phyloP scores from a whole-genome alignment of 2,113 vertebrate species.

The Labrus mixtus region DNA sequence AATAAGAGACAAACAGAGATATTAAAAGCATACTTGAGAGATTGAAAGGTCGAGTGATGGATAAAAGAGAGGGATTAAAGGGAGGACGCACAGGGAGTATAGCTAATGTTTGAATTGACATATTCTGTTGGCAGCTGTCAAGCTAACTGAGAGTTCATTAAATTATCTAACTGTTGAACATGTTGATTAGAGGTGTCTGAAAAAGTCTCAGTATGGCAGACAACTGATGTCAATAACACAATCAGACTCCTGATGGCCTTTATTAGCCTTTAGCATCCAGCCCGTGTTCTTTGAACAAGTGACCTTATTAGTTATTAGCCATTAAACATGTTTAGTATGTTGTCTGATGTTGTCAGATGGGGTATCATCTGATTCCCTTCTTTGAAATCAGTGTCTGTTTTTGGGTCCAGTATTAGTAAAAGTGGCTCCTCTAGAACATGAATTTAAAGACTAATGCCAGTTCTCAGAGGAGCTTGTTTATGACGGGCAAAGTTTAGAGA shows the following conservation, averaged over 20 bases:
- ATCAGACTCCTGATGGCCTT: conserved; percentile 37
- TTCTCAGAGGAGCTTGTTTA: conserved; percentile 35
- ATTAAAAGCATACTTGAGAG: background rate
- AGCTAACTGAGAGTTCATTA: conserved; percentile 68
- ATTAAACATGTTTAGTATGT: conserved; percentile 34
- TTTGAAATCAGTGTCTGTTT: conserved; percentile 26
- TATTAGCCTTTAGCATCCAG: conserved; percentile 40
- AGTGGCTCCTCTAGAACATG: conserved; percentile 43
- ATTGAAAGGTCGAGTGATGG: background rate
- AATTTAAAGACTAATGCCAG: conserved; percentile 26
- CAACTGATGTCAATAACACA: conserved; percentile 48
- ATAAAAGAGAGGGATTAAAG: background rate
- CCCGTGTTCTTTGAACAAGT: conserved; percentile 47
- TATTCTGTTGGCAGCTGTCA: conserved; percentile 56
- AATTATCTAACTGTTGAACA: conserved; percentile 68
- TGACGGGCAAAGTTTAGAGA: conserved; percentile 36
- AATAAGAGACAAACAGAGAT: background rate
- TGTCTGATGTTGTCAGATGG: conserved; percentile 38
- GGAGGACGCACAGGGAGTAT: background rate
- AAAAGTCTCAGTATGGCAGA: conserved; percentile 51
- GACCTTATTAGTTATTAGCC: conserved; percentile 44
- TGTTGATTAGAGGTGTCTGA: conserved; percentile 66
- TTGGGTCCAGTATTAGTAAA: conserved; percentile 45
- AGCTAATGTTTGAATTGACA: conserved; percentile 52
- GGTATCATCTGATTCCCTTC: conserved; percentile 16